Conservation (phyloP, 2,888 invertebrate genomes). For the Brachypalpus laphriformis region DNA sequence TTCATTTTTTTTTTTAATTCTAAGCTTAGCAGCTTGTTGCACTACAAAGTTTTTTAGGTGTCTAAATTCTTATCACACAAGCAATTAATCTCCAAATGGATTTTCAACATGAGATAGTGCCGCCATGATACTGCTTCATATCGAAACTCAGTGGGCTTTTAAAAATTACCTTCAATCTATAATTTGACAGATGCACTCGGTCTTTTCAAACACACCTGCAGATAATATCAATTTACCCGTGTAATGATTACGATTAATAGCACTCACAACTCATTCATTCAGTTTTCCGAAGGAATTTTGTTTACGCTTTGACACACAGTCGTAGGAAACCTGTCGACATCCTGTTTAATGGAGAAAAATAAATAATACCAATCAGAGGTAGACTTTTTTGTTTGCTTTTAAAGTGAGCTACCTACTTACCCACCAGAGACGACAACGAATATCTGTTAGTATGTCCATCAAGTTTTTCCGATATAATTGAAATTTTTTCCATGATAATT, state of each 20-base stretch:
- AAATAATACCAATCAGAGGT: constrained; percentile 8
- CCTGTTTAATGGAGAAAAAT: constrained; percentile 45
- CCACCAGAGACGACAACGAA: constrained; percentile 10
- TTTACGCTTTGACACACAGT: neutral
- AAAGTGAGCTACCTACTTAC: neutral
- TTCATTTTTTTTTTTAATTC: neutral
- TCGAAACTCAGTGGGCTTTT: constrained; percentile 20
- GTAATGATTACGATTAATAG: constrained; percentile 51
- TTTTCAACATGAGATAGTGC: neutral
- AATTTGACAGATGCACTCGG: constrained; percentile 46
- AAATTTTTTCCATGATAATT: constrained; percentile 34
- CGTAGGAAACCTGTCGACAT: constrained; percentile 55
- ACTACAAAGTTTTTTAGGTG: neutral
- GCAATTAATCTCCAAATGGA: neutral
- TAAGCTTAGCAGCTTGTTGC: neutral
- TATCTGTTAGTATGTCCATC: constrained; percentile 18
- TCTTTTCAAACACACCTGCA: constrained; percentile 34
- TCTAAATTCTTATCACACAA: neutral
- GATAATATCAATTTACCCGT: constrained; percentile 55
- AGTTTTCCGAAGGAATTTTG: constrained; percentile 5
- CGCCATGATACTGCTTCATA: neutral
- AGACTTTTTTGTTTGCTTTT: neutral
- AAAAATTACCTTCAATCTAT: constrained; percentile 26
- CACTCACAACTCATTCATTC: constrained; percentile 19
- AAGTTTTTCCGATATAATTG: constrained; percentile 15